These are phyloP conservation scores for Seira musarum DNA, from an alignment of 2,888 invertebrate genomes.

Conservation along the genomic window DNA sequence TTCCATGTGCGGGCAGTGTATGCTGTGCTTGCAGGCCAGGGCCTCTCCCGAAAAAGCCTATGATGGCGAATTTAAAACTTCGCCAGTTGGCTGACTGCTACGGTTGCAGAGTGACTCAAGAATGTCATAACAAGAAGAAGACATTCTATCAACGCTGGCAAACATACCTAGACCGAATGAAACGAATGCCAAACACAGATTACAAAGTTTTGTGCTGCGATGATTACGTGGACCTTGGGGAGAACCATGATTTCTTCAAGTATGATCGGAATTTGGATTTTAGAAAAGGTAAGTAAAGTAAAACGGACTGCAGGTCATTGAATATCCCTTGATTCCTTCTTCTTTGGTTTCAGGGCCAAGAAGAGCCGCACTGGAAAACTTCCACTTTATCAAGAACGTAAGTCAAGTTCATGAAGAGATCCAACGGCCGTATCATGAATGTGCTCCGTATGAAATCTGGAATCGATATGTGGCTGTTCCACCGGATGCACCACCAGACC, in stretches of 20 bases:
- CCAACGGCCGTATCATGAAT: slow-evolving; percentile 41
- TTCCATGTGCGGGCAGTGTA: slow-evolving; percentile 43
- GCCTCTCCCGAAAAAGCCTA: slow-evolving; percentile 53
- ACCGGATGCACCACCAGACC: not conserved
- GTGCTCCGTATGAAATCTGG: slow-evolving; percentile 51
- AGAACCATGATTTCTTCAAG: slow-evolving; percentile 62
- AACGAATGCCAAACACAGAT: slow-evolving; percentile 62
- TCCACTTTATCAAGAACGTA: slow-evolving; percentile 55
- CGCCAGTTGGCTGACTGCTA: slow-evolving; percentile 60
- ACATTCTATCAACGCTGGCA: slow-evolving; percentile 65
- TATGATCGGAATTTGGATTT: slow-evolving; percentile 50
- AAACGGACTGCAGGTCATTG: not conserved
- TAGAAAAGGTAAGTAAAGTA: slow-evolving; percentile 40
- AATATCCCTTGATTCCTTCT: not conserved
- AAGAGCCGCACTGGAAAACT: slow-evolving; percentile 54
- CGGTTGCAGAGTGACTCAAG: slow-evolving; percentile 55
- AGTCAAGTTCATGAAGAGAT: slow-evolving; percentile 53
- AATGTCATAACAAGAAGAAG: slow-evolving; percentile 56
- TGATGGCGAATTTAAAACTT: slow-evolving; percentile 59
- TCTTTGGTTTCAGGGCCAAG: slow-evolving; percentile 53
- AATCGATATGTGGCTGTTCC: slow-evolving; percentile 27
- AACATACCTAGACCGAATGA: slow-evolving; percentile 51
- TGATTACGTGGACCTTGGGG: slow-evolving; percentile 65
- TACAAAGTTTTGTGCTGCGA: slow-evolving; percentile 66
- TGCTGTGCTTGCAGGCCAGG: slow-evolving; percentile 62